Percentiles rank a stretch among this genome's conserved stretches.
phyloP scores from a whole-genome alignment of 64 coral and sea anemone species.

The Montipora efflorescens region DNA sequence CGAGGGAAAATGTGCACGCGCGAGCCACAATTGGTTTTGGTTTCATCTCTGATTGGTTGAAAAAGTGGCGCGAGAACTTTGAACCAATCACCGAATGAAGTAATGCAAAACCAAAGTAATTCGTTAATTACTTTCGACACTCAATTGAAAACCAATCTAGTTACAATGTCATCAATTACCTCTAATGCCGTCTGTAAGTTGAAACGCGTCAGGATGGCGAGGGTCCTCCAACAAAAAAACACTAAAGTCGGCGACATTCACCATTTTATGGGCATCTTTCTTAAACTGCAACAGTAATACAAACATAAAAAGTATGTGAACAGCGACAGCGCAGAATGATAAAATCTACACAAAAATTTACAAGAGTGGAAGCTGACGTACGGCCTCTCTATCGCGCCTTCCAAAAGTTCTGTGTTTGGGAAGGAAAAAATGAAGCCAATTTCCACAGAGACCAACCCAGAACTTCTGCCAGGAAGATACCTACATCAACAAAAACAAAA shows the following conservation, averaged over 20 bases:
- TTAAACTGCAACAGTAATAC: constrained; percentile 38
- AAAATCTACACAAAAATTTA: background rate
- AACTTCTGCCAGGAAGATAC: constrained; percentile 97
- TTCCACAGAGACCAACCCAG: constrained; percentile 82
- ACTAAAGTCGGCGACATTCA: constrained; percentile 38
- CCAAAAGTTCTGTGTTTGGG: constrained; percentile 86
- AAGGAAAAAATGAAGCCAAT: constrained; percentile 80
- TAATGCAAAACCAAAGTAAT: too few species aligned
- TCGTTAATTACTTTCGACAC: too few species aligned
- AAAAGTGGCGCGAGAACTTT: too few species aligned
- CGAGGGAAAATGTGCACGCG: too few species aligned
- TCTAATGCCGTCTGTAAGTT: constrained; percentile 50
- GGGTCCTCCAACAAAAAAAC: constrained; percentile 52
- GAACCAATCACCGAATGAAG: too few species aligned
- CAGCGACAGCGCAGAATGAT: background rate
- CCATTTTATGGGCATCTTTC: constrained; percentile 41
- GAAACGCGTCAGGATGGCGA: constrained; percentile 63
- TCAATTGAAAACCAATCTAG: too few species aligned
- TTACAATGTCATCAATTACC: background rate
- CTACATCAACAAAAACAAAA: constrained; percentile 15
- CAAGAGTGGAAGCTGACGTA: constrained; percentile 27
- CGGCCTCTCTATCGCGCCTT: constrained; percentile 64
- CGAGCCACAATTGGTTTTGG: too few species aligned
- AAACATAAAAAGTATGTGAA: background rate
- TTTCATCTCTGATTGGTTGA: too few species aligned